Base-by-base conservation (phyloP, 2,113 vertebrate genomes). In the Thunnus maccoyii region DNA sequence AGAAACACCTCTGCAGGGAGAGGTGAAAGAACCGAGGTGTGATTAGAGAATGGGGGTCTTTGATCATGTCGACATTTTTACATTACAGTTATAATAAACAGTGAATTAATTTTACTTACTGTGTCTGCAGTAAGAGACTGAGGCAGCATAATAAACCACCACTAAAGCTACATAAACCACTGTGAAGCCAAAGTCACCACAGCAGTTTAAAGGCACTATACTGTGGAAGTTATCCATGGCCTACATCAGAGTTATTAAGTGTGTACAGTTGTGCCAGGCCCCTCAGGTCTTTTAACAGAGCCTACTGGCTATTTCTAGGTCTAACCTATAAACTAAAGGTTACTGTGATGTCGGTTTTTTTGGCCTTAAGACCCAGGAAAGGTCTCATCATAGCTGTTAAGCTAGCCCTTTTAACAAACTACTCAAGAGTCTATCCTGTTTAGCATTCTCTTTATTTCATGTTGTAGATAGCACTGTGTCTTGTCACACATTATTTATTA, bases 261-360 rank as follows among this genome's bases (percentile, higher is more conserved):
- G 60, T 48, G 52, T 52, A 17, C 47, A 85, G 58, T 70, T 60
- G 81, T 57, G 83, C 61, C 67, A 76, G 86, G 81, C 78, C 80
- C 81, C 86, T 76, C 58, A 68, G 88, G 79, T 78, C 77, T 66
- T 51, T 13, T 60, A 56, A 86, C 72, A 46, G 50, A 76, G 80
- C 17, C 58, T 72, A 17, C 14, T 56, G 61, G 84, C 62, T 87
- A 86, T 86, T 88, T 57, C 82, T 78, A 79, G 85, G 69, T 83
- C 63, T 68, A 81, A 90, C 78, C 82, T 91, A 88, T 73, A 87
- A 89, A 78, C 44, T 7, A 66, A 50, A 88, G 66, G 80, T 83
- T 51, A 83, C 32, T 48, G 47, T 0, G 48, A 82, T 57, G 47
- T 78, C 46, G 74, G 50, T 50, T 36, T n/a, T 25, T 75, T 61